phyloP scores from a whole-genome alignment of 2,113 vertebrate genomes.

The Dipodomys stephensi region DNA sequence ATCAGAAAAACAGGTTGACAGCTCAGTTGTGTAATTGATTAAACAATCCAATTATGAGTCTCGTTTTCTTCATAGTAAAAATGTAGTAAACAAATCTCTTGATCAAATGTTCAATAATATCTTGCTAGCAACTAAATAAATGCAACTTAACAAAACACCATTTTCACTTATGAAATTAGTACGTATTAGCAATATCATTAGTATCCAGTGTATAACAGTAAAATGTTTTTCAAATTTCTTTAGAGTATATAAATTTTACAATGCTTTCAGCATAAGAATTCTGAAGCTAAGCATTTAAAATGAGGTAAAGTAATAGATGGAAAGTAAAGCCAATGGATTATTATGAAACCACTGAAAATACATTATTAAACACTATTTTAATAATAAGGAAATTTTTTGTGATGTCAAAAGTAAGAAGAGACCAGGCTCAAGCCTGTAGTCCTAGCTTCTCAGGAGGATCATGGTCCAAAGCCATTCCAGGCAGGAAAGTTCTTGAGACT shows the following conservation, averaged over 20 bases:
- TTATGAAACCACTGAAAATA: background rate
- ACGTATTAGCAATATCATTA: background rate
- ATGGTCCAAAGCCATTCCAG: too few species aligned
- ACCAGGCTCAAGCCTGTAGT: too few species aligned
- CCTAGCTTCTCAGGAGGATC: too few species aligned
- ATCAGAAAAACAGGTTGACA: background rate
- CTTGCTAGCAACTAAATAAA: background rate
- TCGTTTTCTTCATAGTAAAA: background rate
- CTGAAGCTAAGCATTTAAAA: background rate
- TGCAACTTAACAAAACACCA: background rate
- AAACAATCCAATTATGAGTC: background rate
- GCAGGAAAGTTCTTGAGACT: too few species aligned
- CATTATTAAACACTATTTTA: background rate
- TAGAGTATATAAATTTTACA: background rate
- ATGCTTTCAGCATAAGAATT: background rate
- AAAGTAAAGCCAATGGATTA: background rate
- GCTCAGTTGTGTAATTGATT: background rate
- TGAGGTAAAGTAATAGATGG: background rate
- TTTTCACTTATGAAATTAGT: background rate
- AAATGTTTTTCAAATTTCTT: slow-evolving; percentile 14
- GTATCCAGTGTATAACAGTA: background rate
- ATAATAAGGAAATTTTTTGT: background rate
- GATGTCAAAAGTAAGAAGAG: slow-evolving; percentile 1
- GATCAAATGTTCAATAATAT: background rate
- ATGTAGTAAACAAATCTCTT: background rate